Base-by-base conservation (phyloP, 2,113 vertebrate genomes). In the Colaptes auratus region DNA sequence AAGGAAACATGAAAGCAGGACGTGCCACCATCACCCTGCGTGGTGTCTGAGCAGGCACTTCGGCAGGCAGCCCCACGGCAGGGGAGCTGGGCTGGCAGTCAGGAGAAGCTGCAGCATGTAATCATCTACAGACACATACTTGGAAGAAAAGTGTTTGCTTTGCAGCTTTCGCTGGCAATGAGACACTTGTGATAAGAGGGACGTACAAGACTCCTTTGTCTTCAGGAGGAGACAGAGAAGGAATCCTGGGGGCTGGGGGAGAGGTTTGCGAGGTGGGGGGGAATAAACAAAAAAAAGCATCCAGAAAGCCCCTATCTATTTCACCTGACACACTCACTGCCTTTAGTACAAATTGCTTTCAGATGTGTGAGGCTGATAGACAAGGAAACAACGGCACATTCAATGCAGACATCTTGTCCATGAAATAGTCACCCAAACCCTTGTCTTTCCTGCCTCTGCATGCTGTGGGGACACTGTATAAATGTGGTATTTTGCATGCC, bases 1-100 rank as follows among this genome's bases (percentile, higher is more conserved):
- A 52, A 14, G 16, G 35, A 19, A 70, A 30, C 7, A 42, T 1
- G 0, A 58, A 63, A 46, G 24, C 15, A 69, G 31, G 48, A 28
- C 27, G 60, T 76, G 56, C 6, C 21, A 21, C 24, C 4, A 2
- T 9, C 79, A 30, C 7, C n/a, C 58, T 3, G 4, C 36, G 2
- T 0, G 3, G 24, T n/a, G 33, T 48, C 74, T 28, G 11, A 33
- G 12, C 5, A 25, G 1, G 3, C 28, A n/a, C 8, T 30, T 31
- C 44, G 42, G 20, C 31, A 2, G 48, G 58, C 74, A 71, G 52
- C 59, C 48, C 42, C 1, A 4, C 39, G 72, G 74, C 35, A 72
- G 36, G 7, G 7, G 17, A 92, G 14, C 10, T 35, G 23, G 50
- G 23, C 24, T 52, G n/a, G 20, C 52, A 33, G 23, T 28, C 74